phyloP scores from a whole-genome alignment of 2,888 invertebrate species.

The Ametastegia equiseti region DNA sequence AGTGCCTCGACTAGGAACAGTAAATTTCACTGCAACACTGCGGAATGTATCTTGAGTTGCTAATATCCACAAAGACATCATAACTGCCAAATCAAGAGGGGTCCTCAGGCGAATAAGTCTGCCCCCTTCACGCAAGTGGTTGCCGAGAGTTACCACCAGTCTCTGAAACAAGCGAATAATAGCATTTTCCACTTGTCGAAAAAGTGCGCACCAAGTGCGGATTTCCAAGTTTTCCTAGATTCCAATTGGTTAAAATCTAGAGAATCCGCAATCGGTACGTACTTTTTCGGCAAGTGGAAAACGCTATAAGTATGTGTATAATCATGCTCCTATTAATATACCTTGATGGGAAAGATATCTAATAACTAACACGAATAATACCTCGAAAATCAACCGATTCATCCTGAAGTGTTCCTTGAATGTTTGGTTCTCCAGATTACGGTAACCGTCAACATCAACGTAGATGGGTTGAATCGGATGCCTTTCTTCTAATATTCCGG shows the following conservation, averaged over 20 bases:
- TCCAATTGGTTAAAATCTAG: too few species aligned
- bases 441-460: not conserved
- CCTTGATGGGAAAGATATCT: not conserved
- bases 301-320: too few species aligned
- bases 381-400: not conserved
- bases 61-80: not conserved
- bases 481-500: not conserved
- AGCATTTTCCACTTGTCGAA: too few species aligned
- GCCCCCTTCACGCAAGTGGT: not conserved
- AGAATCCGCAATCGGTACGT: too few species aligned
- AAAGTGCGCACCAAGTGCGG: too few species aligned
- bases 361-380: not conserved
- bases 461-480: not conserved
- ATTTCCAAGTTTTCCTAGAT: too few species aligned
- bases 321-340: not conserved
- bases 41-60: too few species aligned
- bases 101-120: not conserved
- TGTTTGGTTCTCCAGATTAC: not conserved
- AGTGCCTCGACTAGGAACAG: too few species aligned
- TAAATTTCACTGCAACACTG: too few species aligned
- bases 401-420: not conserved
- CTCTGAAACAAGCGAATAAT: not conserved
- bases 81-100: constrained; percentile 1
- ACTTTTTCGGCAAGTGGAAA: too few species aligned
- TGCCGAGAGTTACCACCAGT: not conserved